A percentile compares a stretch with the other conserved stretches of the same genome.
phyloP scores from a whole-genome alignment of 2,888 invertebrate genomes.

The Campoletis raptor region DNA sequence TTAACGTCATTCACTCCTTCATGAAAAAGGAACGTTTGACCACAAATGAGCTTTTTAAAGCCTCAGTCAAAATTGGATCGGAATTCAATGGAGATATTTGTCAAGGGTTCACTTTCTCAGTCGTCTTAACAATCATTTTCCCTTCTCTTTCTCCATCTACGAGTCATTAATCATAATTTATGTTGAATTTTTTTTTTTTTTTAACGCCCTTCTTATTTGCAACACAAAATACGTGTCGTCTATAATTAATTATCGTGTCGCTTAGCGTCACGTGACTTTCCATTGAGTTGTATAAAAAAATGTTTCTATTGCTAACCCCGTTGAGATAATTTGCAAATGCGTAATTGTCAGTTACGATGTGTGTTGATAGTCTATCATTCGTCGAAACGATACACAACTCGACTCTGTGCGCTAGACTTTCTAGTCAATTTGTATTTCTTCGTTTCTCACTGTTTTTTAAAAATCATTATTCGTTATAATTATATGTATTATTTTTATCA shows the following conservation, averaged over 20 bases:
- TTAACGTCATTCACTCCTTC: not conserved
- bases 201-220: not conserved
- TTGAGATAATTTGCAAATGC: constrained; percentile 69
- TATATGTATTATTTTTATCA: constrained; percentile 31
- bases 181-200: not conserved
- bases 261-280: constrained; percentile 12
- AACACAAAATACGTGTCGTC: not conserved
- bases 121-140: not conserved
- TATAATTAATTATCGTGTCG: constrained; percentile 2
- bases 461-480: not conserved
- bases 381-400: constrained; percentile 30
- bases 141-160: not conserved
- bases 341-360: constrained; percentile 53
- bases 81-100: constrained; percentile 26
- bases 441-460: not conserved
- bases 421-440: not conserved
- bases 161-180: not conserved
- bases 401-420: constrained; percentile 45
- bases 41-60: not conserved
- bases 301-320: constrained; percentile 38
- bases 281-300: constrained; percentile 50
- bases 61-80: constrained; percentile 12
- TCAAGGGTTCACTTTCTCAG: constrained; percentile 24
- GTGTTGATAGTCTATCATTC: constrained; percentile 23
- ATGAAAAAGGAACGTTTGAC: not conserved